Evolutionary conservation across 2,113 vertebrate genomes (phyloP).

Genomic region (Salvelinus sp.): DNA sequence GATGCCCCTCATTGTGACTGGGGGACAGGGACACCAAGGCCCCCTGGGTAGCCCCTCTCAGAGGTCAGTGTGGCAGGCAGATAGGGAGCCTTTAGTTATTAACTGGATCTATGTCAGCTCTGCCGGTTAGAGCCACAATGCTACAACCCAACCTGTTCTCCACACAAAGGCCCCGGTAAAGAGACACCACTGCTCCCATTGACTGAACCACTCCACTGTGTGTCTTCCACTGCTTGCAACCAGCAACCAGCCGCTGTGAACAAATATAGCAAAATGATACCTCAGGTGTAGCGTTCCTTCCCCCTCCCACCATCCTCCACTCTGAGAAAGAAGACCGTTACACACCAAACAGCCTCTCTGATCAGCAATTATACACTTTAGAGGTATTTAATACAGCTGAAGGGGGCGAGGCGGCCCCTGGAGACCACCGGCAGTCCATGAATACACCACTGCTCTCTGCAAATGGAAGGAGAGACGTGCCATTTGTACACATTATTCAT

Average conservation of each 20-base stretch:
- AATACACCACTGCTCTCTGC: conserved; percentile 56
- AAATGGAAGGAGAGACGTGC: conserved; percentile 65
- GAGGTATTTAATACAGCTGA: conserved; percentile 66
- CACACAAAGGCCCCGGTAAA: conserved; percentile 58
- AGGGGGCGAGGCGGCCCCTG: conserved; percentile 49
- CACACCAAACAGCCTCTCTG: conserved; percentile 68
- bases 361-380: conserved; percentile 78
- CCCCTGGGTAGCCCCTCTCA: conserved; percentile 52
- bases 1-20: conserved; percentile 61
- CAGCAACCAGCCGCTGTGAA: conserved; percentile 45
- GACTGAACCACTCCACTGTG: conserved; percentile 55
- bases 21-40: conserved; percentile 55
- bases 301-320: conserved; percentile 29
- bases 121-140: conserved; percentile 42
- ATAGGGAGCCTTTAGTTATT: conserved; percentile 64
- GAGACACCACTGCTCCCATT: conserved; percentile 49
- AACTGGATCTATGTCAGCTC: conserved; percentile 58
- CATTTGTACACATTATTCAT: conserved; percentile 72
- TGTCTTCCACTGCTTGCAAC: conserved; percentile 23
- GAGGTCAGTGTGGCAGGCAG: conserved; percentile 68
- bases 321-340: conserved; percentile 65
- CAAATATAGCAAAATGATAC: conserved; percentile 64
- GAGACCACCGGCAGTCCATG: conserved; percentile 63
- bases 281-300: conserved; percentile 63
- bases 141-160: conserved; percentile 47